Conservation (phyloP, 2,888 invertebrate species). For the Sericinus montela region DNA sequence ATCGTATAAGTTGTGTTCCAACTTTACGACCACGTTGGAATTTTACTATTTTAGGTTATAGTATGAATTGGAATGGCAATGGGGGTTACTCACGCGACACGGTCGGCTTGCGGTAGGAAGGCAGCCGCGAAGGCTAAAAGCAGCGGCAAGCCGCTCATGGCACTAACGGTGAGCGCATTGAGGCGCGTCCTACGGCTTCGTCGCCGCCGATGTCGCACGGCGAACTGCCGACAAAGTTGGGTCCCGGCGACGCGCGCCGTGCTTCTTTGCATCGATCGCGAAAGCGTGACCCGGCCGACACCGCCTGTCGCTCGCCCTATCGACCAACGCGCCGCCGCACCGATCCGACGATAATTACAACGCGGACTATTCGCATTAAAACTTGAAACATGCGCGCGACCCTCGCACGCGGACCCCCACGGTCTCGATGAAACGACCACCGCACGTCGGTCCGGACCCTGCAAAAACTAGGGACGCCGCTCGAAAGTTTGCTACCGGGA, state of each 20-base stretch:
- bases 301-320: conserved; percentile 65
- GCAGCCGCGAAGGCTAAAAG: conserved; percentile 81
- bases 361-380: conserved; percentile 51
- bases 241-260: conserved; percentile 52
- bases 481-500: neutral
- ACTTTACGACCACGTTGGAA: conserved; percentile 33
- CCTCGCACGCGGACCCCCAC: neutral
- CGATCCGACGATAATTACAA: conserved; percentile 59
- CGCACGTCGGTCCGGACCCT: too few species aligned
- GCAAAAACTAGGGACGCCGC: neutral
- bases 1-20: conserved; percentile 40
- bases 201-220: conserved; percentile 52
- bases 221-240: conserved; percentile 52
- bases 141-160: conserved; percentile 78
- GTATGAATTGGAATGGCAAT: neutral
- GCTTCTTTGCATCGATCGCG: conserved; percentile 52
- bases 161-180: conserved; percentile 66
- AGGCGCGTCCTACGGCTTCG: conserved; percentile 39
- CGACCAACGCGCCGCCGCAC: conserved; percentile 66
- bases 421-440: neutral
- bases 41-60: conserved; percentile 32
- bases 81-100: conserved; percentile 79
- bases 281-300: conserved; percentile 66
- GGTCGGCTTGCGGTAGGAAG: conserved; percentile 78
- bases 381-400: conserved; percentile 50